Evolutionary conservation across 2,888 invertebrate genomes (phyloP).

Genomic region (Cyaniris semiargus): DNA sequence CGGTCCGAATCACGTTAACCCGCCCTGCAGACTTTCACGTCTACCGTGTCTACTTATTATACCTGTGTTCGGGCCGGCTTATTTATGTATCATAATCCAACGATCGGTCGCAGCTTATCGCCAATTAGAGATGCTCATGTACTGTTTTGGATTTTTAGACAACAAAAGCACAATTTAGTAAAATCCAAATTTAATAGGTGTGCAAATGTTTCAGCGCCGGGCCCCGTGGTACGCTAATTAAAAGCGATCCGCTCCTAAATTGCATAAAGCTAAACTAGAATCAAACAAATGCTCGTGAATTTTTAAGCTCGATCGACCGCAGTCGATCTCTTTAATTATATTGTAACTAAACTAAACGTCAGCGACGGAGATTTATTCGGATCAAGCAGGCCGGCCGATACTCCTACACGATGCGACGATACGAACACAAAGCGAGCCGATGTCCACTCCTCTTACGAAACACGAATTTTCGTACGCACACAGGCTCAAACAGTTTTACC

Average conservation of each 20-base stretch:
- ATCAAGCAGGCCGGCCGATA: conserved; percentile 61
- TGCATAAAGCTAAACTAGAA: conserved; percentile 7
- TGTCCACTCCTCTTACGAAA: conserved; percentile 71
- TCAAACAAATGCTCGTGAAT: conserved; percentile 3
- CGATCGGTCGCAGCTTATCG: neutral
- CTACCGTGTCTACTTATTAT: neutral
- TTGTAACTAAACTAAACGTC: conserved; percentile 57
- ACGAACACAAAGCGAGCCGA: conserved; percentile 70
- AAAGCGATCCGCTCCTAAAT: neutral
- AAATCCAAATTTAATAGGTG: conserved; percentile 5
- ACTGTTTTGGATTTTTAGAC: neutral
- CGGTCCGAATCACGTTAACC: conserved; percentile 33
- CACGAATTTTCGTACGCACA: conserved; percentile 75
- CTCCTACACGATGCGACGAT: conserved; percentile 51
- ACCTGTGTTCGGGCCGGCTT: neutral
- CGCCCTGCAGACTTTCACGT: conserved; percentile 24
- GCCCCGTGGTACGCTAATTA: neutral
- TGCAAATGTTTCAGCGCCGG: neutral
- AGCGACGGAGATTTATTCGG: conserved; percentile 68
- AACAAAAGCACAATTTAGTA: neutral
- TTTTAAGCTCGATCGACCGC: conserved; percentile 20
- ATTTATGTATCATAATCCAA: neutral
- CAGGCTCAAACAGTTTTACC: conserved; percentile 68
- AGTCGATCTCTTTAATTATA: conserved; percentile 58
- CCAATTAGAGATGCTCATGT: neutral